Base-by-base conservation (phyloP, 2,113 vertebrate genomes). In the Embiotoca jacksoni region DNA sequence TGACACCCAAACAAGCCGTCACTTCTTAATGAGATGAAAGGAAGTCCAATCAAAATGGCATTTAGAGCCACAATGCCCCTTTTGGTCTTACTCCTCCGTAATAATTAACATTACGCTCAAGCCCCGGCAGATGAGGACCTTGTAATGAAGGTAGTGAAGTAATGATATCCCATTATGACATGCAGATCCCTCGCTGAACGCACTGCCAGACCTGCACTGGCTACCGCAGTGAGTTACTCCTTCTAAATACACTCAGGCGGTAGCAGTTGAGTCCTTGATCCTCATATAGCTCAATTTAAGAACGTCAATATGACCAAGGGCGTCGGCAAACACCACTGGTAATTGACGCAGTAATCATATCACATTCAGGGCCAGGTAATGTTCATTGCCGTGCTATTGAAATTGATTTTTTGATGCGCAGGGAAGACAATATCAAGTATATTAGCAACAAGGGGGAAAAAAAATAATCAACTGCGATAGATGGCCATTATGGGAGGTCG, bases 141-240 rank as follows among this genome's bases (percentile, higher is more conserved):
- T 85, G 85, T 94, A 92, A 94, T 93, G 90, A 94, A 89, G 90
- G 76, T 86, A 89, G 88, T 85, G 87, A 87, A 90, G 88, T 94
- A 94, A 94, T 94, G 92, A 94, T 93, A 90, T 90, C 92, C 90
- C 89, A 94, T 95, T 92, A 94, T 92, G 87, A 88, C 87, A 80
- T 86, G 86, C 82, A 86, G 88, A 92, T 94, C 90, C 91, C 92
- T 89, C 33, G 90, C 85, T 91, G 83, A 88, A 91, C 76, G 78
- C 66, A 68, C 75, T 78, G 72, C 76, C 77, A 59, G 78, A 35
- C 82, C 78, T 78, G n/a, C 79, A 78, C 71, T 80, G 66, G 69
- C 75, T 41, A 57, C 56, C 7, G 13, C 83, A 80, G 58, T 41
- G 14, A 15, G 69, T 63, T 80, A 87, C 82, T 79, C 75, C 54